These are phyloP conservation scores for Phylloscopus whistleri DNA, from an alignment of 2,113 vertebrate genomes.

Conservation along the genomic window DNA sequence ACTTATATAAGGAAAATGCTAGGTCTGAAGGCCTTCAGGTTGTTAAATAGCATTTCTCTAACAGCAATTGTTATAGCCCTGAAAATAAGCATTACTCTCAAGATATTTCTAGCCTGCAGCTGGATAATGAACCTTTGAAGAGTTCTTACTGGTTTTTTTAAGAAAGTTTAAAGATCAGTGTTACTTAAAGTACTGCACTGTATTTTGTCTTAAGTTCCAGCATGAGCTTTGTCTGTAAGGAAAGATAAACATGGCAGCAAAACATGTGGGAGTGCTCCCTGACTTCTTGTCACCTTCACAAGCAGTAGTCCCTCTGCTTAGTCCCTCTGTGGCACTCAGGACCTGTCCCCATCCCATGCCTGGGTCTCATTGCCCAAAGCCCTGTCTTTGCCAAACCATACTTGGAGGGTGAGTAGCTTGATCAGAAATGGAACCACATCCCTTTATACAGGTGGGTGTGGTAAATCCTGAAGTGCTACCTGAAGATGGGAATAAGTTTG, in stretches of 20 bases:
- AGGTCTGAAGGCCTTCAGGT: neutral
- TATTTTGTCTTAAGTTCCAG: neutral
- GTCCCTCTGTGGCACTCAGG: neutral
- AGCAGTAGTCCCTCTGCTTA: neutral
- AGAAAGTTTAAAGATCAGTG: neutral
- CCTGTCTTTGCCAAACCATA: neutral
- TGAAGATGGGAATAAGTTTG: neutral
- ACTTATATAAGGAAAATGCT: neutral
- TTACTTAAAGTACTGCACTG: neutral
- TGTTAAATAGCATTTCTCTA: neutral
- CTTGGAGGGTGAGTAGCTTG: neutral
- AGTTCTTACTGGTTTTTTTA: neutral
- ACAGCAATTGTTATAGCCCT: neutral
- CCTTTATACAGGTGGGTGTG: neutral
- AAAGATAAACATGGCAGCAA: neutral
- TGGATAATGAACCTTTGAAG: neutral
- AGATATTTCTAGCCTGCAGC: neutral
- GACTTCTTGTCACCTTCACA: neutral
- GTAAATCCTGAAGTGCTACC: neutral
- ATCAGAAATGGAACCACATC: neutral
- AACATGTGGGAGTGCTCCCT: fast-evolving
- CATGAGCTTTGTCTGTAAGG: neutral
- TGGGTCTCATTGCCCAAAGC: neutral
- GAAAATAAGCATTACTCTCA: neutral
- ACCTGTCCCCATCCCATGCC: neutral